Base-by-base conservation (phyloP, 2,113 vertebrate species). In the Dicaeum eximium region DNA sequence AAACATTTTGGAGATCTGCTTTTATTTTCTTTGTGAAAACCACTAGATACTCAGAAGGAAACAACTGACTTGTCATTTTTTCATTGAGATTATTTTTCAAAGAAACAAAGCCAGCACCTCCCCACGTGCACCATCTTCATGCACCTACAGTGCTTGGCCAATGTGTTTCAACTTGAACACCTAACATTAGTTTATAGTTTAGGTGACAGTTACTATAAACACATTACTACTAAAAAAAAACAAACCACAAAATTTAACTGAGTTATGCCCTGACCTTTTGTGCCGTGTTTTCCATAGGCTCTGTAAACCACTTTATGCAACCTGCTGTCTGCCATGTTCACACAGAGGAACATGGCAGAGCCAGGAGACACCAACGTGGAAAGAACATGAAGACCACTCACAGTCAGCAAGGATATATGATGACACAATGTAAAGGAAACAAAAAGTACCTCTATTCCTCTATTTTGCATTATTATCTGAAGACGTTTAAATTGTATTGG, bases 241-340 rank as follows among this genome's bases (percentile, higher is more conserved):
- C 8, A 9, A 2, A 16, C 13, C 18, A 44, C 18, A 47, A 51
- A 31, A 70, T 40, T 15, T 33, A 66, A 83, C 16, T 0, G 11
- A 73, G 20, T 18, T 54, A 73, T 37, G 20, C 35, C 27, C 60
- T 45, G 69, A 33, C n/a, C 25, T 71, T 66, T 35, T 27, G 38
- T 13, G 45, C 11, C 1, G 1, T 33, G 37, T 69, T 58, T 92
- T 78, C 40, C 0, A 0, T 2, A 62, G 50, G 37, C 31, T 19
- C 33, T 21, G 58, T 56, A 47, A 88, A 66, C 8, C 42, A 30
- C 22, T 9, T 57, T 17, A 6, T 11, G 50, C 33, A 58, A 33
- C 14, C 38, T 4, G 0, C 37, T 21, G 15, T 57, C 44, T 16
- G n/a, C n/a, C n/a, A n/a, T n/a, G 12, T 16, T 84, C 57, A 35